Conservation (phyloP, 2,797 vertebrate genomes). For the Fistularia commersonii region DNA sequence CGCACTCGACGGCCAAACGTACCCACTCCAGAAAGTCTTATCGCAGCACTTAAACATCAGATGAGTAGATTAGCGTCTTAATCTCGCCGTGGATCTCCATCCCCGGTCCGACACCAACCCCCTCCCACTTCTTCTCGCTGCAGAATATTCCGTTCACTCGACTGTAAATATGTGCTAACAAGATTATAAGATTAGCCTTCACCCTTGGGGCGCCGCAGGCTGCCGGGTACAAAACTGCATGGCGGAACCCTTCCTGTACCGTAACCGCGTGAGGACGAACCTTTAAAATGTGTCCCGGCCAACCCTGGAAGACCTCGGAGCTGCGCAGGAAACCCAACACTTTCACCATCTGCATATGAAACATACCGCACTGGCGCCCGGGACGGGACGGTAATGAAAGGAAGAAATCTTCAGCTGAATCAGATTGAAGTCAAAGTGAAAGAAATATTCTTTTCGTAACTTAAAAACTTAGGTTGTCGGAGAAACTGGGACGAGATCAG, state of each 20-base stretch:
- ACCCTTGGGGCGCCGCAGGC: slow-evolving; percentile 32
- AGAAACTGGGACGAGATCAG: slow-evolving; percentile 44
- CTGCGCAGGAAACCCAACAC: too few relatives aligned
- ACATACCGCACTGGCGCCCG: too few relatives aligned
- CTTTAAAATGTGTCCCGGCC: slow-evolving; percentile 49
- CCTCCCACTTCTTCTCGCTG: slow-evolving; percentile 34
- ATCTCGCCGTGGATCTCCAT: slow-evolving; percentile 45
- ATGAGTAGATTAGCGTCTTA: slow-evolving; percentile 56
- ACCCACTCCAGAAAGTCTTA: slow-evolving; percentile 11
- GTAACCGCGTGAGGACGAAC: slow-evolving; percentile 39
- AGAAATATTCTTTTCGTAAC: slow-evolving; percentile 18
- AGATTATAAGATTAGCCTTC: slow-evolving; percentile 66
- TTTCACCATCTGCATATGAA: too few relatives aligned
- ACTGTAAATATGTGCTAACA: slow-evolving; percentile 65
- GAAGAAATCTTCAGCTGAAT: too few relatives aligned
- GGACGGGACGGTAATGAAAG: too few relatives aligned
- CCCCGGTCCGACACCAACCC: slow-evolving; percentile 6
- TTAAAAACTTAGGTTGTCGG: slow-evolving; percentile 21
- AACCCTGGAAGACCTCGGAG: too few relatives aligned
- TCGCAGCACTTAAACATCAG: slow-evolving; percentile 48
- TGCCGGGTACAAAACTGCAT: slow-evolving; percentile 42
- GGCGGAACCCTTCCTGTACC: slow-evolving; percentile 30
- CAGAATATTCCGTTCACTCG: slow-evolving; percentile 51
- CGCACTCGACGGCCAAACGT: neutral
- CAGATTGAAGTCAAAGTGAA: too few relatives aligned